Base-by-base conservation (phyloP, 2,113 vertebrate genomes). In the Geococcyx californianus region DNA sequence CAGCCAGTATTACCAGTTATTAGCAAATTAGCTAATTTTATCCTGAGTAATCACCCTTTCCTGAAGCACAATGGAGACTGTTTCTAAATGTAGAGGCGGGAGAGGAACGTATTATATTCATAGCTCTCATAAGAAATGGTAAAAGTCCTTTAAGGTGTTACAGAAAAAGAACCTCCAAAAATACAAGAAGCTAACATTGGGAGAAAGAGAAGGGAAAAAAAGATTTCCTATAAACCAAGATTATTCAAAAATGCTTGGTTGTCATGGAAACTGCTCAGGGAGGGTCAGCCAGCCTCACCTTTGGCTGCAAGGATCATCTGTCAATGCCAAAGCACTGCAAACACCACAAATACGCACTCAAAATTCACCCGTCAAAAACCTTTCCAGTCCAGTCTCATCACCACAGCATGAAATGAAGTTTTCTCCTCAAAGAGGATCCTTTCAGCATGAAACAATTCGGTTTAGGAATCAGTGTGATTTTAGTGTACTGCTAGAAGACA, bases 221-320 rank as follows among this genome's bases (percentile, higher is more conserved):
- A 94, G 74, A 79, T 97, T 97, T 97, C 91, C 97, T 97, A 95
- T 95, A 98, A 97, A 97, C 70, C 94, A 92, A 96, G 96, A 98
- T 90, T 92, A 95, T 93, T 94, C 92, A 96, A 91, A 97, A 97
- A 97, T 47, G 91, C 47, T 91, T 56, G 69, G 95, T 97, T 98
- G 94, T 96, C 97, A 98, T 96, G 97, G 98, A 96, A 97, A 98
- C 98, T 40, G 45, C 95, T 94, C 96, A 66, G 83, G 87, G 89
- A 97, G 97, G 98, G 98, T 98, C 98, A 96, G 96, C 94, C 97
- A 96, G 91, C 87, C 90, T 98, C 97, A 98, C 98, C 98, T 98
- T 95, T 95, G 95, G 96, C 97, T 95, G 90, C 74, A 80, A 84
- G 72, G 95, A 97, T 97, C 96, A 97, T 95, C 97, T 93, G 96